Evolutionary conservation across 2,888 invertebrate genomes (phyloP), one percentile per base, ranked within the genome.

Genomic region (Diaphora mendica): DNA sequence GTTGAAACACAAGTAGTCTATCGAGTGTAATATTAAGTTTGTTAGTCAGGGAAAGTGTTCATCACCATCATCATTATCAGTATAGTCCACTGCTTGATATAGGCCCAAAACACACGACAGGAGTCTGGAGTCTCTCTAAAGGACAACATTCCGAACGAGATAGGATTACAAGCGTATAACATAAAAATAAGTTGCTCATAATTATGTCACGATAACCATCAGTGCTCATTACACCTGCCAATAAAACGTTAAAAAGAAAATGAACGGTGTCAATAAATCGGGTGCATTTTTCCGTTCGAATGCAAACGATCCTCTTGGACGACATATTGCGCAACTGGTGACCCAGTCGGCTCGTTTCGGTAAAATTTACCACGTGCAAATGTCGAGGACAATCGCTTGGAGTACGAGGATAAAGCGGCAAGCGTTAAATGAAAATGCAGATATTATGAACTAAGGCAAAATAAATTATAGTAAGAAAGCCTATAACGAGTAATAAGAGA

Each of bases 311-410:
- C 89, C 84, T 87, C 86, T 86, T 82, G 84, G 75, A 79, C 82
- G 88, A 86, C 87, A 87, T 87, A 87, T 94, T 94, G 86, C 88
- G 88, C 84, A 93, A 94, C 83, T 68, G 70, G 33, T 85, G 88
- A 85, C 86, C 87, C 86, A 81, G 85, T 87, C 86, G 85, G 87
- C 87, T 88, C 82, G 87, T 90, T 92, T 91, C 87, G 91, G 88
- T 88, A 90, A 90, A 91, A 89, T 88, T 88, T 84, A 88, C 88
- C 89, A 86, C 78, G 85, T 78, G 85, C 84, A 94, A 94, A 94
- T 94, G 94, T 94, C 90, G 90, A 85, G 87, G 84, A 82, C 84
- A 83, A 86, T 82, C 74, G 68, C 71, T 70, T 77, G 65, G 74
- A 81, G 77, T 76, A 30, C 79, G 83, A 84, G 82, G 20, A 48